A percentile compares a stretch with the other conserved stretches of the same genome.
phyloP scores from a whole-genome alignment of 2,888 invertebrate genomes.

The Drosophila mayaguana region DNA sequence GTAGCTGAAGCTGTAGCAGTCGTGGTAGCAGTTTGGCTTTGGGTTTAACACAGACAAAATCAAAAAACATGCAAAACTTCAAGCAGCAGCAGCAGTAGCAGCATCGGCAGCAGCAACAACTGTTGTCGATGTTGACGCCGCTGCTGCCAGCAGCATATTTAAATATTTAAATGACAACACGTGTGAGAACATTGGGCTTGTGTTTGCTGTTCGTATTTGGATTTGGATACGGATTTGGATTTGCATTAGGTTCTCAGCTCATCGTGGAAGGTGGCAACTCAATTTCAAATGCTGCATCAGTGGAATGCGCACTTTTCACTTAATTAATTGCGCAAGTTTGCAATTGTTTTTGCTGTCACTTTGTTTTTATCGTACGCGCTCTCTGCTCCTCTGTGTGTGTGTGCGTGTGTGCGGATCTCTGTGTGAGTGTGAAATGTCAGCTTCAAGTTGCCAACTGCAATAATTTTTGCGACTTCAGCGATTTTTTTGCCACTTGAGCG shows the following conservation, averaged over 20 bases:
- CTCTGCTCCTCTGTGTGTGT: constrained; percentile 37
- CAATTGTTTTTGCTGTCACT: constrained; percentile 78
- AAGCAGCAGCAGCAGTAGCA: constrained; percentile 45
- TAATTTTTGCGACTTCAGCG: constrained; percentile 80
- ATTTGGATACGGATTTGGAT: constrained; percentile 22
- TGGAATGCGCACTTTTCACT: constrained; percentile 71
- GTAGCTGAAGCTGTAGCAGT: constrained; percentile 43
- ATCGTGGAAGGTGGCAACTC: constrained; percentile 48
- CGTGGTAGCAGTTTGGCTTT: constrained; percentile 71
- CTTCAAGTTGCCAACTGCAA: constrained; percentile 78
- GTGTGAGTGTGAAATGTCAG: constrained; percentile 63
- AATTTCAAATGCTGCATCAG: constrained; percentile 53
- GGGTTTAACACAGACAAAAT: constrained; percentile 59
- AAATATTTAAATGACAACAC: constrained; percentile 77
- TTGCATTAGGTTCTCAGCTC: constrained; percentile 35
- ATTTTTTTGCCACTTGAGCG: constrained; percentile 78
- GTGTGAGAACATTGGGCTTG: constrained; percentile 71
- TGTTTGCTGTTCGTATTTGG: constrained; percentile 23
- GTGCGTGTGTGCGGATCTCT: constrained; percentile 24
- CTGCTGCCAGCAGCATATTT: constrained; percentile 71
- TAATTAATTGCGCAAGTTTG: constrained; percentile 78
- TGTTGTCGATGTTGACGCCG: constrained; percentile 54
- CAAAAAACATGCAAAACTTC: constrained; percentile 76
- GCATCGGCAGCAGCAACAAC: constrained; percentile 44
- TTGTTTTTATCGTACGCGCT: constrained; percentile 73